Evolutionary conservation across 2,888 invertebrate genomes (phyloP).

Genomic region (Stomorhina lunata): DNA sequence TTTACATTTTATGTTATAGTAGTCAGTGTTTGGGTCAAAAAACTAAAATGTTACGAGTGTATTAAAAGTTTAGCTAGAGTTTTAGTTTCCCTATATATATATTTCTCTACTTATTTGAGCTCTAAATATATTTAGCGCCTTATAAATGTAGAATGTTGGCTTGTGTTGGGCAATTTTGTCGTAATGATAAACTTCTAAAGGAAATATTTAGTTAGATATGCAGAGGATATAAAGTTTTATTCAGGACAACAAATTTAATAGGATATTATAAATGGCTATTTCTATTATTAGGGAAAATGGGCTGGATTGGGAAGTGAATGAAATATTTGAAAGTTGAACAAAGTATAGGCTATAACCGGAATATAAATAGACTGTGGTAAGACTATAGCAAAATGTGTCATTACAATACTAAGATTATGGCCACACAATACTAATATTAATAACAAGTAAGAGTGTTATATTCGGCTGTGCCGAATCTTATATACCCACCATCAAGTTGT

Average conservation of each 20-base stretch:
- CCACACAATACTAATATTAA: no score
- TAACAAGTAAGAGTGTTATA: no score
- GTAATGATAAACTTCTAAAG: conserved; percentile 57
- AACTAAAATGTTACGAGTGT: conserved; percentile 49
- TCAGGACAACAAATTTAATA: conserved; percentile 24
- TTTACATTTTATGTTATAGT: conserved; percentile 35
- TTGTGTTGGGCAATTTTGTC: conserved; percentile 19
- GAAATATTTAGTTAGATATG: conserved; percentile 52
- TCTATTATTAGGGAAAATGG: conserved; percentile 43
- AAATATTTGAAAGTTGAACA: no score
- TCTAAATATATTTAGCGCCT: not conserved
- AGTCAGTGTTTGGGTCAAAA: conserved; percentile 48
- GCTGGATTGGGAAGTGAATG: not conserved
- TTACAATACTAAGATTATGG: no score
- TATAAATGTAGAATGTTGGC: not conserved
- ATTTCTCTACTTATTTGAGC: not conserved
- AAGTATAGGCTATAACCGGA: not conserved
- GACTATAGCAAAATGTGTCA: no score
- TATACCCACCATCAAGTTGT: no score
- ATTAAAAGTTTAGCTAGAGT: conserved; percentile 34
- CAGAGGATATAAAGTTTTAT: conserved; percentile 53
- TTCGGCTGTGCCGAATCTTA: no score
- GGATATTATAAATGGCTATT: conserved; percentile 16
- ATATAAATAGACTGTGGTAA: no score
- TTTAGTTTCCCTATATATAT: no score